These are phyloP conservation scores for Tetramorium alpestre DNA, from an alignment of 1,140 invertebrate species.

Conservation along the genomic window DNA sequence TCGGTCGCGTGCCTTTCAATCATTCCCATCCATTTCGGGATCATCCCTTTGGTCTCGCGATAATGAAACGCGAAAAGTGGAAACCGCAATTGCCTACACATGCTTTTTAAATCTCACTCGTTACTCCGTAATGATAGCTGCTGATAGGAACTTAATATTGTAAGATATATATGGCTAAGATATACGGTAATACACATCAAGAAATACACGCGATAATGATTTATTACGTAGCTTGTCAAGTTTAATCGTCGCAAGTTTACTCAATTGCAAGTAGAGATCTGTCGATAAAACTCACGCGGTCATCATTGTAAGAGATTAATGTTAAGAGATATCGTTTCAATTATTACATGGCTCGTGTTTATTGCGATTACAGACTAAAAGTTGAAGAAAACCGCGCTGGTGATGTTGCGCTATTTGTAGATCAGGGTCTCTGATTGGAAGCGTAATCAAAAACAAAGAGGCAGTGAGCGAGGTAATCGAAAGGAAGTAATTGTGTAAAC, in stretches of 20 bases:
- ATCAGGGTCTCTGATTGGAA: not conserved
- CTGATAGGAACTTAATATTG: not conserved
- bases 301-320: not conserved
- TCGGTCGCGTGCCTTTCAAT: slow-evolving; percentile 64
- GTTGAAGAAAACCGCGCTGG: not conserved
- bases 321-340: not conserved
- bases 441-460: not conserved
- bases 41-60: not conserved
- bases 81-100: not conserved
- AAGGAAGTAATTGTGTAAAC: slow-evolving; percentile 13
- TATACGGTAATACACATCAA: not conserved
- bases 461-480: slow-evolving; percentile 3
- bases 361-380: not conserved
- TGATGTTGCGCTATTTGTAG: not conserved
- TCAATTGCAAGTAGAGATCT: not conserved
- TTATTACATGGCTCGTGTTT: not conserved
- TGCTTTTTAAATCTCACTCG: not conserved
- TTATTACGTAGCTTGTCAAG: not conserved
- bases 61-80: slow-evolving; percentile 17
- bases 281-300: not conserved
- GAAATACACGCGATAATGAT: not conserved
- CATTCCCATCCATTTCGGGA: not conserved
- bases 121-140: not conserved
- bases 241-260: not conserved
- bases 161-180: no score